Evolutionary conservation across 2,797 vertebrate species (phyloP), one percentile per base, ranked within the genome.

Genomic region (Melanotaenia nigrans): DNA sequence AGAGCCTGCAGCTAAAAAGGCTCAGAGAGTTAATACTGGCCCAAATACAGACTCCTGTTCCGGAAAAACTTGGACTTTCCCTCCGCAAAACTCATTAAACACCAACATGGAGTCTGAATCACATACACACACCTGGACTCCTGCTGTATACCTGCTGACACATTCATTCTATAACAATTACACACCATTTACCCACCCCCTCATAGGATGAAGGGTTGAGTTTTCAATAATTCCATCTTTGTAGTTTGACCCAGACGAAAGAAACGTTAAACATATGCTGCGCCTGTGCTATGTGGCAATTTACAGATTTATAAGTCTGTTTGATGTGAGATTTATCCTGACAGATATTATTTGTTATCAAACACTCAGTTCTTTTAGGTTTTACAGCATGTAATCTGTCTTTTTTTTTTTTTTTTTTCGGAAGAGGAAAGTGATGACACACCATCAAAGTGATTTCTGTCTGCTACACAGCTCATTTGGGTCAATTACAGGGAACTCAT

Each of bases 381-480:
- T 59, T n/a, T 70, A 69, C 25, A 65, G 76, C 76, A 68, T 80
- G 25, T 16, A 53, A 57, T 81, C 60, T 40, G 71, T 63, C 67
- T 18, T 40, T 35, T 35, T 62, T 58, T 56, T 58, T 38, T 38
- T 12, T 38, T 36, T 36, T 36, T 36, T 9, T 9, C 1, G 13
- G 40, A 28, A 12, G 60, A 53, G 63, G 71, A 61, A 78, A 66
- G 68, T 85, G 88, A 85, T 87, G 89, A 90, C 89, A 91, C 71
- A 75, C 71, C 78, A 86, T 90, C 84, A 89, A 87, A 90, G 84
- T 61, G 84, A 83, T 90, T 89, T 86, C 81, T 85, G 6, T 83
- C 72, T 79, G 70, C 83, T 79, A 77, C 83, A 61, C n/a, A 42
- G 61, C 71, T 83, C 86, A 85, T 89, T 84, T 83, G 77, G 83